These are phyloP conservation scores for Formica selysi DNA, from an alignment of 1,140 invertebrate genomes.

Conservation along the genomic window DNA sequence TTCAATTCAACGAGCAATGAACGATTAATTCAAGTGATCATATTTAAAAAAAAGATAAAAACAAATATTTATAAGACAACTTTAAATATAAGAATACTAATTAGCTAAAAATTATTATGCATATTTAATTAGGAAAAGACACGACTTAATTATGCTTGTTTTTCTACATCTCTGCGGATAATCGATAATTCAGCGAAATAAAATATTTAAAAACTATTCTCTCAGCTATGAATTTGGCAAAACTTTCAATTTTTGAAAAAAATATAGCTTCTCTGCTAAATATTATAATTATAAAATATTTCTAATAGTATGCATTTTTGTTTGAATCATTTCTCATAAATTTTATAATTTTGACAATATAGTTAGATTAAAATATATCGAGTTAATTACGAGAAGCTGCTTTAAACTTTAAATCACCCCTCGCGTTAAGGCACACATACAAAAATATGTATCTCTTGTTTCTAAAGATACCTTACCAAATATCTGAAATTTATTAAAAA, in stretches of 20 bases:
- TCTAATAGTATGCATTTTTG: conserved; percentile 9
- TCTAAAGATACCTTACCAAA: neutral
- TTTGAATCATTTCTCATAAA: conserved; percentile 24
- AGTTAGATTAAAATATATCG: neutral
- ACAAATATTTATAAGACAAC: neutral
- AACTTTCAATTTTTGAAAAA: neutral
- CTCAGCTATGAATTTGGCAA: no score
- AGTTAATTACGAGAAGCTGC: neutral
- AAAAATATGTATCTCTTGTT: conserved; percentile 12
- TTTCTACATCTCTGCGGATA: neutral
- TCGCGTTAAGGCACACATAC: neutral
- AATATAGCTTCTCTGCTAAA: neutral
- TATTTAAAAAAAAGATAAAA: no score
- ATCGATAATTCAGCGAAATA: neutral
- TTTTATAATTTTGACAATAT: neutral
- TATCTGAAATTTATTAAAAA: conserved; percentile 10
- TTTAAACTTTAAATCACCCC: neutral
- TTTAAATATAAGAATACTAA: neutral
- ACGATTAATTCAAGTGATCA: no score
- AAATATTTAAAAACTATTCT: conserved; percentile 8
- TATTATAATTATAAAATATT: neutral
- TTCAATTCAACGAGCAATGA: no score
- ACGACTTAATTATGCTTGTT: neutral
- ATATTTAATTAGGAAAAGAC: neutral
- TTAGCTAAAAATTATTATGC: neutral